Percentiles rank a stretch among this genome's conserved stretches.
Conservation (phyloP, 2,888 invertebrate genomes). For the Tipula unca region DNA sequence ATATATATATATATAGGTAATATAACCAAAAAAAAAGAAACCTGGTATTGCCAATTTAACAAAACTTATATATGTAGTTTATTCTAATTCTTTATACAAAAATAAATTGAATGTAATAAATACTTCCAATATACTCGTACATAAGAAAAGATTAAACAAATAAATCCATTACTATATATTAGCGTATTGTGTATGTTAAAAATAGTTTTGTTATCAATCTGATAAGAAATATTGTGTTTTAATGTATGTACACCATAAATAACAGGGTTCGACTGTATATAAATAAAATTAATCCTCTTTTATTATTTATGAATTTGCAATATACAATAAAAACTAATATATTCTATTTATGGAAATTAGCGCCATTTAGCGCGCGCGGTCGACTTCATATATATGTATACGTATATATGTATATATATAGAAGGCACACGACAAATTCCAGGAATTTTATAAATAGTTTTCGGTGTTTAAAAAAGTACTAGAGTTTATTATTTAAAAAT, state of each 20-base stretch:
- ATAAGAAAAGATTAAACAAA: neutral
- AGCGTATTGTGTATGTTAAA: neutral
- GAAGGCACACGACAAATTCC: neutral
- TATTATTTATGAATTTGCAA: neutral
- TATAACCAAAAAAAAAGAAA: neutral
- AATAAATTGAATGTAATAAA: neutral
- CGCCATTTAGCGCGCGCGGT: neutral
- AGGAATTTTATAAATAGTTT: too few relatives aligned
- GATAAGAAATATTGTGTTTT: neutral
- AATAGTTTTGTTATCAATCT: neutral
- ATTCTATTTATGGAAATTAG: neutral
- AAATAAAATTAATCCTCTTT: constrained; percentile 1
- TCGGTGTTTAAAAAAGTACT: neutral
- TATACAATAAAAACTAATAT: neutral
- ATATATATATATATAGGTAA: neutral
- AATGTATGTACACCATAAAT: neutral
- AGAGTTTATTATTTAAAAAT: neutral
- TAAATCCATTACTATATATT: neutral
- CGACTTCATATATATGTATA: neutral
- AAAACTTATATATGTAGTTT: neutral
- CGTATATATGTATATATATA: neutral
- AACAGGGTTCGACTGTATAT: neutral
- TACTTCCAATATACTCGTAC: neutral
- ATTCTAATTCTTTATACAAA: neutral
- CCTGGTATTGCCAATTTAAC: neutral